Conservation (phyloP, 2,888 invertebrate genomes). For the Darwinula stevensoni region DNA sequence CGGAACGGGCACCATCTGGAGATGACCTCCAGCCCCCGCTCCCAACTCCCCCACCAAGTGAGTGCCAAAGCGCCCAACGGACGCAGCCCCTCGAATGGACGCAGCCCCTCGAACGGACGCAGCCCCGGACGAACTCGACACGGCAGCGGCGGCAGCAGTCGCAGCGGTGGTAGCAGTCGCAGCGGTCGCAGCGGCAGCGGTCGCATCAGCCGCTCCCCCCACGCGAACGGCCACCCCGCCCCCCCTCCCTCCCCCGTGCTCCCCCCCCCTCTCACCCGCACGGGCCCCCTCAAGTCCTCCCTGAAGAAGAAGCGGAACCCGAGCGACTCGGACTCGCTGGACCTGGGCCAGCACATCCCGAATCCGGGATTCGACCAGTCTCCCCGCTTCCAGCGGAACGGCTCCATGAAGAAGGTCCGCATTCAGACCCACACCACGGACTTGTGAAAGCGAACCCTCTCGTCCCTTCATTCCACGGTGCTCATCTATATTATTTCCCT, state of each 20-base stretch:
- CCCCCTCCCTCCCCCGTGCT: not conserved
- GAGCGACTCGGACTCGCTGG: not conserved
- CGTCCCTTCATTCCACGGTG: too few species aligned
- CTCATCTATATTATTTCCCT: too few species aligned
- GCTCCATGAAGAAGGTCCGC: slow-evolving; percentile 63
- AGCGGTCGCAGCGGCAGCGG: not conserved
- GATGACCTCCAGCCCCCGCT: too few species aligned
- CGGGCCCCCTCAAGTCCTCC: slow-evolving; percentile 4
- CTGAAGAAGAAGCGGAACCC: slow-evolving; percentile 4
- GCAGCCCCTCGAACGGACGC: too few species aligned
- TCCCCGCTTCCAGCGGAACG: slow-evolving; percentile 25
- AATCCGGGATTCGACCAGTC: not conserved
- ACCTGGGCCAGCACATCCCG: not conserved
- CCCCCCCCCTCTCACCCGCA: not conserved
- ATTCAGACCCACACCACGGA: slow-evolving; percentile 76
- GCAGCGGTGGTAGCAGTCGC: not conserved
- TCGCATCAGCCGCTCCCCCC: not conserved
- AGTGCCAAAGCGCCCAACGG: too few species aligned
- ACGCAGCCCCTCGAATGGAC: too few species aligned
- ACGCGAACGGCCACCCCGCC: not conserved
- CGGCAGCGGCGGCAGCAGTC: slow-evolving; percentile 1
- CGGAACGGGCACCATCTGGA: too few species aligned
- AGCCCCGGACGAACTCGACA: not conserved
- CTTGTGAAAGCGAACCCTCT: slow-evolving; percentile 25
- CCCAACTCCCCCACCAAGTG: too few species aligned